phyloP scores from a whole-genome alignment of 2,113 vertebrate species.

The Sterrhoptilus dennistouni region DNA sequence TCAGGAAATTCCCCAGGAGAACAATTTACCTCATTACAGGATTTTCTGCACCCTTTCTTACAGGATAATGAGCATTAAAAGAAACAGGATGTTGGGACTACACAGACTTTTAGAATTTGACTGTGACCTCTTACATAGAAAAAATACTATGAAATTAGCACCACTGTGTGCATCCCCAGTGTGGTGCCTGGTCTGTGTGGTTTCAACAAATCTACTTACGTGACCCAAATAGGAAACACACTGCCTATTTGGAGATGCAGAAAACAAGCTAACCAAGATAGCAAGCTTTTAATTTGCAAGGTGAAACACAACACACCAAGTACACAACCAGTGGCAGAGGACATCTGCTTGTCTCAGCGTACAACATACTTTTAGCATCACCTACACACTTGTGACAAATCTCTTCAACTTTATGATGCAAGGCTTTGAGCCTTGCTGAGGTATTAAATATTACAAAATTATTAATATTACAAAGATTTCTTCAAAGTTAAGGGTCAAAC shows the following conservation, averaged over 20 bases:
- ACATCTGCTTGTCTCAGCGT: background rate
- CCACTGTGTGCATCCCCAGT: accelerated
- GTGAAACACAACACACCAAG: background rate
- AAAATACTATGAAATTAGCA: background rate
- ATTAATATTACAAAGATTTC: background rate
- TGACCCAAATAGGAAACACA: background rate
- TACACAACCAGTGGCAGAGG: background rate
- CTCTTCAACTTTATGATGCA: background rate
- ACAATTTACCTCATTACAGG: background rate
- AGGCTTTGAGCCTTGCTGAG: background rate
- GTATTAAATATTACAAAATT: background rate
- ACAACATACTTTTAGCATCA: background rate
- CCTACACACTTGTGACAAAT: background rate
- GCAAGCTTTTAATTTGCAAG: background rate
- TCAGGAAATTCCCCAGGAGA: background rate
- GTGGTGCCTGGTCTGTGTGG: accelerated
- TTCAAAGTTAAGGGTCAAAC: background rate
- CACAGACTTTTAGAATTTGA: background rate
- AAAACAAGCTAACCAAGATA: background rate
- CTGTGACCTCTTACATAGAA: background rate
- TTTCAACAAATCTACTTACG: background rate
- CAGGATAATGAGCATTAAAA: background rate
- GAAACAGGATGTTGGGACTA: background rate
- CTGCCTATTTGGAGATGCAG: background rate
- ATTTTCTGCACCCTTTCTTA: background rate